Evolutionary conservation across 2,797 vertebrate genomes (phyloP), one percentile per base, ranked within the genome.

Genomic region (Sardinella longiceps): DNA sequence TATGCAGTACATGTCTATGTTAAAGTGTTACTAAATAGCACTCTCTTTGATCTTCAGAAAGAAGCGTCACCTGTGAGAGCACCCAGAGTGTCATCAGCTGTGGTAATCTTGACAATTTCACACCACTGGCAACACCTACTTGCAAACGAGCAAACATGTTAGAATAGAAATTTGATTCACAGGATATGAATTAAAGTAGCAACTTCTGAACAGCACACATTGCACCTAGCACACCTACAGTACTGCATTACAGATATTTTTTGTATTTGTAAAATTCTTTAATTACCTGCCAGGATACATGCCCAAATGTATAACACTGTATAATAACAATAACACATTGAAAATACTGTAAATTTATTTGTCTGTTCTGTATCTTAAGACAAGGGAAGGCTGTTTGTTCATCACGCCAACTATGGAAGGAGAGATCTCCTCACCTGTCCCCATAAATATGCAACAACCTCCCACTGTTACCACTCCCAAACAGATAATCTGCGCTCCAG

Each of bases 331-430:
- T 11, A 63, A 60, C 23, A 60, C 56, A 60, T 60, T 63, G 2
- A 63, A 11, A 1, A 63, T 63, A n/a, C n/a, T 63, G 12, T 12
- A 10, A 48, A 48, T 7, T 48, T 7, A 48, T 48, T 10, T 10
- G 46, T 48, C 11, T 48, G 46, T 11, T 48, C 11, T 48, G 46
- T 43, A 4, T 63, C 70, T 80, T 53, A 85, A 87, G 84, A 6
- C 5, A 39, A 51, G 6, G 58, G 81, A 37, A 46, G 33, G 56
- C 80, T 85, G 37, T 50, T 39, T 25, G 74, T 85, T 33, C 60
- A 87, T 85, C 74, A 85, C 28, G 77, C 84, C 5, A 85, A 83
- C 43, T 87, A 83, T 3, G 84, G 84, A 53, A 5, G 28, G 0
- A 45, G 77, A 20, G 80, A 85, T 56, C 77, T 28, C 14, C 11